Evolutionary conservation across 1,140 invertebrate species (phyloP).

Genomic region (Rhagoletis zephyria): DNA sequence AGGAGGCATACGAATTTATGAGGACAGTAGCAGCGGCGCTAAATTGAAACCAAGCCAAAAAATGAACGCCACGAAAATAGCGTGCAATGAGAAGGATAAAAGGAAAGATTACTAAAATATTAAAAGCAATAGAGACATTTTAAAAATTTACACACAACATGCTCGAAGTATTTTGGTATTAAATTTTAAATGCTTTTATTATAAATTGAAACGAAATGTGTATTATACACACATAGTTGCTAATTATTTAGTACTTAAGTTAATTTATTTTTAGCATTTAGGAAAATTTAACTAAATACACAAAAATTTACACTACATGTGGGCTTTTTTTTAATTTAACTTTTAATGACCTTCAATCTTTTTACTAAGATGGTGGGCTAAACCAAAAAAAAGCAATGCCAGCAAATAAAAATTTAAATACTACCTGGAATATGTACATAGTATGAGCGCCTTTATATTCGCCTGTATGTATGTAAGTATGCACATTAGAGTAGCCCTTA

Average conservation of each 20-base stretch:
- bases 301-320: neutral
- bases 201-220: neutral
- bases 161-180: neutral
- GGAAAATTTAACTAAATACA: neutral
- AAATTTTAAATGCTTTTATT: neutral
- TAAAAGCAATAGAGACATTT: neutral
- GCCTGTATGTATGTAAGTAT: too few species aligned
- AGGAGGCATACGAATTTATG: slow-evolving; percentile 85
- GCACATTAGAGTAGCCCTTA: too few species aligned
- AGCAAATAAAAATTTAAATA: neutral
- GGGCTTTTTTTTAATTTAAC: neutral
- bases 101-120: neutral
- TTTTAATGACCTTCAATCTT: neutral
- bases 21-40: slow-evolving; percentile 78
- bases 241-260: slow-evolving; percentile 17
- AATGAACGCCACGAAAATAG: neutral
- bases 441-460: too few species aligned
- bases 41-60: slow-evolving; percentile 55
- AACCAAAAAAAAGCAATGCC: neutral
- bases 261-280: slow-evolving; percentile 20
- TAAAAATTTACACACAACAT: neutral
- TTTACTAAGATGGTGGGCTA: neutral
- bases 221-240: neutral
- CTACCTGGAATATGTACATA: neutral
- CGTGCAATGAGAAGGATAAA: neutral